Percentiles rank a stretch among this genome's conserved stretches.
phyloP scores from a whole-genome alignment of 2,888 invertebrate species.

The Pandemis cinnamomeana region DNA sequence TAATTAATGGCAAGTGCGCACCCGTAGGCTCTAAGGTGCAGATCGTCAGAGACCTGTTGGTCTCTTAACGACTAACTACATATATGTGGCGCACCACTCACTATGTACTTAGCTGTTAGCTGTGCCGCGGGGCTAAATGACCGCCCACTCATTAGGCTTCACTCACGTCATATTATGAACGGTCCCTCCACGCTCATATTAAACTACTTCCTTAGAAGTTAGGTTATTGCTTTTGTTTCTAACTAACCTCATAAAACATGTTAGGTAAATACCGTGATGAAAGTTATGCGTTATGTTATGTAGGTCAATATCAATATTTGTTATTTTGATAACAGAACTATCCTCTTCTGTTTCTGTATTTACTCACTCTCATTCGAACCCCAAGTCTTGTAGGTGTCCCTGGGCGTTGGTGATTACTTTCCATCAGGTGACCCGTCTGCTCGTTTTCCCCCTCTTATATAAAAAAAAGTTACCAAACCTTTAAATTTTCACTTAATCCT shows the following conservation, averaged over 20 bases:
- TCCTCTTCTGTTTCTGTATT: too few species aligned
- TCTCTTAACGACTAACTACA: conserved; percentile 23
- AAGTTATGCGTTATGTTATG: too few species aligned
- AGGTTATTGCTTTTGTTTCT: conserved; percentile 17
- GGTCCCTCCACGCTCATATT: conserved; percentile 24
- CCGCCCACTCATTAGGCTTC: conserved; percentile 38
- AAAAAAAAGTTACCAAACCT: too few species aligned
- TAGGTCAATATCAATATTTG: too few species aligned
- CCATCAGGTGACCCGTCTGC: too few species aligned
- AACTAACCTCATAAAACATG: conserved; percentile 6
- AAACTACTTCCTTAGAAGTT: conserved; percentile 28
- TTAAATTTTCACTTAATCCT: too few species aligned
- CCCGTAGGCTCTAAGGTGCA: conserved; percentile 41
- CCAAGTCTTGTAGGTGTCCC: too few species aligned
- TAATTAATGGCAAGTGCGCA: conserved; percentile 57
- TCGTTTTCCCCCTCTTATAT: too few species aligned
- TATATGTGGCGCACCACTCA: conserved; percentile 1
- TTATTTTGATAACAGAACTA: too few species aligned
- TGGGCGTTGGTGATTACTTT: too few species aligned
- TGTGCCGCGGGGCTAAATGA: conserved; percentile 24
- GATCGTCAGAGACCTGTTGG: conserved; percentile 57
- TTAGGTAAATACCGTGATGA: not conserved
- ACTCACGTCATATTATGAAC: conserved; percentile 28
- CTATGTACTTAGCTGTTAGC: conserved; percentile 10
- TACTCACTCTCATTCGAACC: too few species aligned